Conservation (phyloP, 64 coral and sea anemone genomes). For the Stichodactyla helianthus region DNA sequence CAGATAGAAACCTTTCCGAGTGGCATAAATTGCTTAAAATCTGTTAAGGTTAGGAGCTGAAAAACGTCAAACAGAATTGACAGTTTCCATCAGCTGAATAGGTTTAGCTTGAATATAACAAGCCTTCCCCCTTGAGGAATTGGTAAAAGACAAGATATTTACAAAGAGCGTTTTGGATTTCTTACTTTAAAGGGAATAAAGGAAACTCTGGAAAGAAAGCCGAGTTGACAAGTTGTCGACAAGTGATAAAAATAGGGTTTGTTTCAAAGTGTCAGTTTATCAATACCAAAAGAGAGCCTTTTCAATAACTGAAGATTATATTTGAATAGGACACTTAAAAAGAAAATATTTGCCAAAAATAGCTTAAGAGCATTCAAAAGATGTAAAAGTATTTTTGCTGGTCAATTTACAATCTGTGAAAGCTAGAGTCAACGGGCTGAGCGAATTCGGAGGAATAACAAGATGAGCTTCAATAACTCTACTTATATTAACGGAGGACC, state of each 20-base stretch:
- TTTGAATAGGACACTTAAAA: neutral
- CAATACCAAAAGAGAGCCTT: neutral
- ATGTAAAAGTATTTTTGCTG: neutral
- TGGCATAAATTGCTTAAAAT: too few species aligned
- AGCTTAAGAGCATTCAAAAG: neutral
- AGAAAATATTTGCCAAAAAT: neutral
- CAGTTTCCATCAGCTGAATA: too few species aligned
- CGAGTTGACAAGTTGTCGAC: neutral
- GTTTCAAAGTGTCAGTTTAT: neutral
- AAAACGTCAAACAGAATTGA: too few species aligned
- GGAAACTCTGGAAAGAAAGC: neutral
- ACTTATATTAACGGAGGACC: neutral
- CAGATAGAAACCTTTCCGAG: too few species aligned
- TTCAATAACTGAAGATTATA: neutral
- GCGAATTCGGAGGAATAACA: neutral
- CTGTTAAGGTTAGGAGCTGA: too few species aligned
- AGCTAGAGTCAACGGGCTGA: neutral
- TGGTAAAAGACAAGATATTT: neutral
- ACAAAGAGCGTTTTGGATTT: neutral
- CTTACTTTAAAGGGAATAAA: neutral
- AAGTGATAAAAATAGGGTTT: neutral
- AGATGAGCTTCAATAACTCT: neutral
- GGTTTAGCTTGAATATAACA: too few species aligned
- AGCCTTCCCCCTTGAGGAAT: neutral
- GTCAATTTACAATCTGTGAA: neutral